Conservation (phyloP, 2,888 invertebrate species). For the Erebia aethiops region DNA sequence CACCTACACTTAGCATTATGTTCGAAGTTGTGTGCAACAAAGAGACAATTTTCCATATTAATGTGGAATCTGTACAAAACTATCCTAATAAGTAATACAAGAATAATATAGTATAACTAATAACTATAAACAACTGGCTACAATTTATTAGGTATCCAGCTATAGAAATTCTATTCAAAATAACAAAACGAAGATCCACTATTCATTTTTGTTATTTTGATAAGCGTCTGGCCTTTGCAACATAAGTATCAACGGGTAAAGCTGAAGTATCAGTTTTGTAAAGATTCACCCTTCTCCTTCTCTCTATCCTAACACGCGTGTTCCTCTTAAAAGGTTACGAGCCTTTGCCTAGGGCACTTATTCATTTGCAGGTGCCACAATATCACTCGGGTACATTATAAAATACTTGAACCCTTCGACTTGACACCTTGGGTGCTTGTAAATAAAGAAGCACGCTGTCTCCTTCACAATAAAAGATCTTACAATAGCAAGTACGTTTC, state of each 20-base stretch:
- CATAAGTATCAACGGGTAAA: slow-evolving; percentile 1
- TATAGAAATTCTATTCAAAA: neutral
- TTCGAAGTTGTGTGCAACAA: too few species aligned
- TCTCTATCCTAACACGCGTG: slow-evolving; percentile 27
- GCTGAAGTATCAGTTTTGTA: slow-evolving; percentile 30
- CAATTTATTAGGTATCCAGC: neutral
- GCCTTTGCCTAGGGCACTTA: slow-evolving; percentile 24
- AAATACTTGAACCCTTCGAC: slow-evolving; percentile 5
- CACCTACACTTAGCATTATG: neutral
- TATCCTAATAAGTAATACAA: neutral
- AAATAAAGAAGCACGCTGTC: too few species aligned
- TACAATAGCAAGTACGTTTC: too few species aligned
- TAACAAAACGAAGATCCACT: neutral
- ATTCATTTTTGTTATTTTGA: slow-evolving; percentile 6
- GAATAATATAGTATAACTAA: too few species aligned
- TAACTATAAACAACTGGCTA: too few species aligned
- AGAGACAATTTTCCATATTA: too few species aligned
- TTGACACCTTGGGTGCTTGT: neutral
- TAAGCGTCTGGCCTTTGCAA: neutral
- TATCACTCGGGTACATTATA: neutral
- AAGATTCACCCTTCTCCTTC: slow-evolving; percentile 25
- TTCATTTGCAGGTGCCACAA: slow-evolving; percentile 14
- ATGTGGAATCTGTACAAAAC: neutral
- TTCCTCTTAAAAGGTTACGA: slow-evolving; percentile 29
- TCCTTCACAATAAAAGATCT: too few species aligned